Evolutionary conservation across 2,888 invertebrate species (phyloP), one percentile per base, ranked within the genome.

Genomic region (Oligia strigilis): DNA sequence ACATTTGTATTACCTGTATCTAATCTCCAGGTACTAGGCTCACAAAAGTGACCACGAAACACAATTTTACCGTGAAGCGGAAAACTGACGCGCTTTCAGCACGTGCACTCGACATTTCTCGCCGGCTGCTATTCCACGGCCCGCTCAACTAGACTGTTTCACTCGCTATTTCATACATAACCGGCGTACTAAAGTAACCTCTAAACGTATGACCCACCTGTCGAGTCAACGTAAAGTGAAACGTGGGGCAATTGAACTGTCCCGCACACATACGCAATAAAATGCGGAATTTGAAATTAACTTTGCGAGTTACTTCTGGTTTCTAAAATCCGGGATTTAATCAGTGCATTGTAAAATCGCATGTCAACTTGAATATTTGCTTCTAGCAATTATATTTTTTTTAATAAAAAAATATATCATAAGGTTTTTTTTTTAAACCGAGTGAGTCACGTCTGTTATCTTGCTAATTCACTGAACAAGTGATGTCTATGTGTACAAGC

Each of bases 181-280:
- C 72, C 69, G 52, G 72, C 79, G 64, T 69, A 49, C 78, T 67
- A 77, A 76, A 77, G 74, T 64, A 69, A 69, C 70, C 67, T 70
- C 60, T 65, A 55, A 75, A 75, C 67, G 74, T 82, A 84, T 81
- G 75, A 71, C 71, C 85, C 87, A 87, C 89, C 87, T 89, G 89
- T 89, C 87, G 84, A 84, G 62, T 52, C 43, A 43, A n/a, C 23
- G n/a, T 23, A 67, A 19, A n/a, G 17, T 43, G 11, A 14, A 43
- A 67, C 29, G 29, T 46, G 58, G 60, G 19, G 36, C 75, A 43
- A 43, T 71, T 62, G 52, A 67, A 74, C 72, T 52, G 29, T 29
- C 70, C 46, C 72, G 29, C 65, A n/a, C 29, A 23, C 43, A 36
- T 49, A 43, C 36, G 14, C 19, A 64, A 19, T 49, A 36, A 60